Evolutionary conservation across 2,888 invertebrate genomes (phyloP).

Genomic region (Pachydiplax longipennis): DNA sequence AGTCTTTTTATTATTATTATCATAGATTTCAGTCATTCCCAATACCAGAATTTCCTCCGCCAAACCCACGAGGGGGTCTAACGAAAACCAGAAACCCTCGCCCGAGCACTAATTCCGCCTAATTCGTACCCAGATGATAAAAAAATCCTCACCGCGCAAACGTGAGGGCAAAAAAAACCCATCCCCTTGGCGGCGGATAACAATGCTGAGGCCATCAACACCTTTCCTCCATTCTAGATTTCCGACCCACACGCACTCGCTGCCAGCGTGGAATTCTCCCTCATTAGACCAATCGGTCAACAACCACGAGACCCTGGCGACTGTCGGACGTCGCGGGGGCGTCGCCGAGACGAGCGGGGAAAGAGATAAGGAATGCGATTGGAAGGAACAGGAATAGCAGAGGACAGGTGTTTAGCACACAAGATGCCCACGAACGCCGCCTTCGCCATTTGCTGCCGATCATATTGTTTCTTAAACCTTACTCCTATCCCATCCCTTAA

Average conservation of each 20-base stretch:
- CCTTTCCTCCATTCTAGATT: not conserved
- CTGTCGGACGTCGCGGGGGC: not conserved
- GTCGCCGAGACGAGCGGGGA: not conserved
- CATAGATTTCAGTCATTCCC: no score
- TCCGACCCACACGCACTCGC: not conserved
- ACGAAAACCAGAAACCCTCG: not conserved
- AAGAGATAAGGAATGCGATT: not conserved
- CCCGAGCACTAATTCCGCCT: not conserved
- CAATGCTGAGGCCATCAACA: not conserved
- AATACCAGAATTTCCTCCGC: no score
- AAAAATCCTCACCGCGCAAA: not conserved
- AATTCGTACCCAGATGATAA: not conserved
- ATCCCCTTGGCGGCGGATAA: not conserved
- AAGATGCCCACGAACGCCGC: no score
- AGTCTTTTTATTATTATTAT: no score
- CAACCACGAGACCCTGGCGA: not conserved
- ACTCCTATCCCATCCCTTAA: no score
- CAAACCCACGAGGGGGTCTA: no score
- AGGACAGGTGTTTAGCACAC: not conserved
- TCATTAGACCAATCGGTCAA: slow-evolving; percentile 1
- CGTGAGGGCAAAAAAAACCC: not conserved
- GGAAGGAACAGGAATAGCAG: not conserved
- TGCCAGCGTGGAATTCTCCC: not conserved
- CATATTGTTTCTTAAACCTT: no score
- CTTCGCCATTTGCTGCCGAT: no score